A percentile compares a stretch with the other conserved stretches of the same genome.
Conservation (phyloP, 2,888 invertebrate species). For the Parascotia fuliginaria region DNA sequence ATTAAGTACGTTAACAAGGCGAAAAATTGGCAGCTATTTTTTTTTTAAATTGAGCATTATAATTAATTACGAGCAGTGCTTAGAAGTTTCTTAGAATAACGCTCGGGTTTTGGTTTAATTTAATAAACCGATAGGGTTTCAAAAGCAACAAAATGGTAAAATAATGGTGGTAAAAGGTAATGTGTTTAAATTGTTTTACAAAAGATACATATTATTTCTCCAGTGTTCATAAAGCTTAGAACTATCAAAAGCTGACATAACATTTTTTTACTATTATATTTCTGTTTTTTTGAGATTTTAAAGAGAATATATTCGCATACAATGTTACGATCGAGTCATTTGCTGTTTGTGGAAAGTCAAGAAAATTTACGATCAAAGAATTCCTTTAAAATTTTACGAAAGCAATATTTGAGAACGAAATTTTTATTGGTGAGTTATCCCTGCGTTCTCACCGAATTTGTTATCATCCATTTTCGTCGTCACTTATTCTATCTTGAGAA, state of each 20-base stretch:
- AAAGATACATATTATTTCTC: conserved; percentile 1
- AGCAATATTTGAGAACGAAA: conserved; percentile 57
- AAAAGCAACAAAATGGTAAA: conserved; percentile 1
- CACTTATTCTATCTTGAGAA: conserved; percentile 46
- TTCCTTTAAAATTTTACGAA: conserved; percentile 49
- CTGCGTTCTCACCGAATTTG: conserved; percentile 52
- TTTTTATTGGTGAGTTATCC: conserved; percentile 55
- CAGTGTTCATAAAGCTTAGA: not conserved
- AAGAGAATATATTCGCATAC: conserved; percentile 16
- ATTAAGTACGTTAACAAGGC: conserved; percentile 56
- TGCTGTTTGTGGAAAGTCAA: conserved; percentile 26
- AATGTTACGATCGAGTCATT: conserved; percentile 30
- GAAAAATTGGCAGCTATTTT: conserved; percentile 49
- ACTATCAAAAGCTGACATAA: not conserved
- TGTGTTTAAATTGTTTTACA: not conserved
- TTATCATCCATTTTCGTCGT: conserved; percentile 50
- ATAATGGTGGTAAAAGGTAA: conserved; percentile 3
- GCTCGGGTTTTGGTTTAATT: conserved; percentile 12
- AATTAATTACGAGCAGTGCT: conserved; percentile 50
- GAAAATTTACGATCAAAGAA: conserved; percentile 51
- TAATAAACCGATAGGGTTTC: conserved; percentile 11
- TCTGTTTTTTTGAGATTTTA: not conserved
- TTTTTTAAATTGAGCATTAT: conserved; percentile 59
- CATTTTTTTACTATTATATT: conserved; percentile 2
- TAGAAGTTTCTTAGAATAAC: conserved; percentile 34